Percentiles rank a stretch among this genome's conserved stretches.
Evolutionary conservation across 35 echinoderm and acorn worm genomes (phyloP).

Genomic region (Amphiura filiformis): DNA sequence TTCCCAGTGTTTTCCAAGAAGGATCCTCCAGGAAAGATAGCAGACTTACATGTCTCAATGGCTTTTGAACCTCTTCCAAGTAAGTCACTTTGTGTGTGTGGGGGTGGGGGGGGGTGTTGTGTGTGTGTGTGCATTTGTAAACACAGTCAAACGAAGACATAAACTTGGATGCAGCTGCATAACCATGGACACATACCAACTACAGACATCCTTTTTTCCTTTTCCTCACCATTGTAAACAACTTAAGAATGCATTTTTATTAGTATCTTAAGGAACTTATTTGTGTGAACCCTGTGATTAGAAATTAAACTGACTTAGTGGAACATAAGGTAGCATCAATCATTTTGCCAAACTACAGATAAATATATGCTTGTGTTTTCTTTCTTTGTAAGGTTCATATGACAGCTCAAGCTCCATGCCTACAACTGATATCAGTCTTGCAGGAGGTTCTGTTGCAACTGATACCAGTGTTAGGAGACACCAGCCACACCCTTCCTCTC

Average conservation of each 20-base stretch:
- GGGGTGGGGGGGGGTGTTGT: background rate
- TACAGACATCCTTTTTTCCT: background rate
- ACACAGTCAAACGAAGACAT: background rate
- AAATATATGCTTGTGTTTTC: too few species aligned
- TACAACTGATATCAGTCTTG: constrained; percentile 81
- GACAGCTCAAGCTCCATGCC: constrained; percentile 96
- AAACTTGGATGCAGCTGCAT: background rate
- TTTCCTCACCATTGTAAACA: background rate
- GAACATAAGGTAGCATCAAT: too few species aligned
- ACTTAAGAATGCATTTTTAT: background rate
- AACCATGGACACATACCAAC: background rate
- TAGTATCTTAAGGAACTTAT: background rate
- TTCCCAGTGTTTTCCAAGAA: constrained; percentile 71
- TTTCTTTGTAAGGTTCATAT: constrained; percentile 94
- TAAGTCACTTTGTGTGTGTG: constrained; percentile 28
- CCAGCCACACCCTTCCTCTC: constrained; percentile 20
- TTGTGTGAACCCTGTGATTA: too few species aligned
- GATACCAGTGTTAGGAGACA: constrained; percentile 21
- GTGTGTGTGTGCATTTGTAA: background rate
- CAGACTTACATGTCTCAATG: constrained; percentile 71
- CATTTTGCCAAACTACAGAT: too few species aligned
- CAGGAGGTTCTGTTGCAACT: constrained; percentile 11
- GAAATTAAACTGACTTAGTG: too few species aligned
- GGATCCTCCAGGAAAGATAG: constrained; percentile 88
- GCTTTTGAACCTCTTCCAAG: constrained; percentile 92